phyloP scores from a whole-genome alignment of 2,888 invertebrate species.

The Nomada fucata region DNA sequence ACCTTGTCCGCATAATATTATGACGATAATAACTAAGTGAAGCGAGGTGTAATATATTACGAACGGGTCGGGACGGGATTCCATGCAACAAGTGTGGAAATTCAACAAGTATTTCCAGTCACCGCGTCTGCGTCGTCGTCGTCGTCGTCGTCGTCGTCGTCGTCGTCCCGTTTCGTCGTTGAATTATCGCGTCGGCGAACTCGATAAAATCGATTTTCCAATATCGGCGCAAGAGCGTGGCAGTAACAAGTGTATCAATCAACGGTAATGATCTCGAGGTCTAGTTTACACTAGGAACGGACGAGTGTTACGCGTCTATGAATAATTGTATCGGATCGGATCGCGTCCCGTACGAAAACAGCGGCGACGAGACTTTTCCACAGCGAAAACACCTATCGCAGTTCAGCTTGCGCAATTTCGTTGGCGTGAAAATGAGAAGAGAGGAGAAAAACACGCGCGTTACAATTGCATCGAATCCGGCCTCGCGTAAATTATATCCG shows the following conservation, averaged over 20 bases:
- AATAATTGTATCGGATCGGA: too few species aligned
- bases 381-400: not conserved
- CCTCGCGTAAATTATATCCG: conserved; percentile 4
- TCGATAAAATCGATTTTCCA: not conserved
- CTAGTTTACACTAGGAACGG: too few species aligned
- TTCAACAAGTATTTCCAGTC: conserved; percentile 22
- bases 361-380: not conserved
- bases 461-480: conserved; percentile 29
- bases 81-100: conserved; percentile 32
- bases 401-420: not conserved
- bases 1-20: not conserved
- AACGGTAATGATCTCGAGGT: conserved; percentile 12
- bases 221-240: not conserved
- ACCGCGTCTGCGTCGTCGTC: too few species aligned
- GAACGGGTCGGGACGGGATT: conserved; percentile 6
- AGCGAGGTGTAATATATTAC: not conserved
- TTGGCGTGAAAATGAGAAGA: not conserved
- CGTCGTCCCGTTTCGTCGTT: not conserved
- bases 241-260: conserved; percentile 9
- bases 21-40: not conserved
- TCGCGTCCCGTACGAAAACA: not conserved
- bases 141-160: too few species aligned
- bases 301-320: too few species aligned
- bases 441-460: not conserved
- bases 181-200: conserved; percentile 7